Evolutionary conservation across 2,888 invertebrate species (phyloP).

Genomic region (Disparrhopalites patrizii): DNA sequence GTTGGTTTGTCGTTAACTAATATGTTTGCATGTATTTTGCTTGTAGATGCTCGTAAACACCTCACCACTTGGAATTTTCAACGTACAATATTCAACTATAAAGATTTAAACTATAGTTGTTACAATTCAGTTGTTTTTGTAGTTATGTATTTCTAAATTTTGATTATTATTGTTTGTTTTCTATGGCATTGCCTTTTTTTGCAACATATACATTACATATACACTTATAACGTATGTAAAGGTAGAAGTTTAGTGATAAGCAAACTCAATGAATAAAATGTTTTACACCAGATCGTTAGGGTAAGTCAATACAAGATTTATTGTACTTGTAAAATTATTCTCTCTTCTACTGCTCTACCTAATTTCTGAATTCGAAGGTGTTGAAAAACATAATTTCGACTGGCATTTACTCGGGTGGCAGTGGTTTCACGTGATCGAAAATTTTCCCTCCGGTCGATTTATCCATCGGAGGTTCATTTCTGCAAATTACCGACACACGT

Average conservation of each 20-base stretch:
- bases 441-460: not conserved
- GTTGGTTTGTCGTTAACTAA: slow-evolving; percentile 26
- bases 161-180: slow-evolving; percentile 6
- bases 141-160: not conserved
- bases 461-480: slow-evolving; percentile 61
- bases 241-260: too few species aligned
- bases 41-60: slow-evolving; percentile 13
- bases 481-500: slow-evolving; percentile 75
- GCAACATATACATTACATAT: too few species aligned
- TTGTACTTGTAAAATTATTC: too few species aligned
- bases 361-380: too few species aligned
- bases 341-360: too few species aligned
- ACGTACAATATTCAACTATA: not conserved
- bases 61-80: not conserved
- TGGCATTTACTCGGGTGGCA: too few species aligned
- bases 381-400: too few species aligned
- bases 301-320: too few species aligned
- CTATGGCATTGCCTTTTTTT: not conserved
- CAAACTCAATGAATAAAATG: too few species aligned
- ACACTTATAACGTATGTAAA: too few species aligned
- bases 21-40: slow-evolving; percentile 13
- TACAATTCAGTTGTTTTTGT: not conserved
- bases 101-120: slow-evolving; percentile 1
- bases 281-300: too few species aligned
- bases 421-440: not conserved